These are phyloP conservation scores for Nyctalus aviator DNA, from an alignment of 2,797 vertebrate species.

Conservation along the genomic window DNA sequence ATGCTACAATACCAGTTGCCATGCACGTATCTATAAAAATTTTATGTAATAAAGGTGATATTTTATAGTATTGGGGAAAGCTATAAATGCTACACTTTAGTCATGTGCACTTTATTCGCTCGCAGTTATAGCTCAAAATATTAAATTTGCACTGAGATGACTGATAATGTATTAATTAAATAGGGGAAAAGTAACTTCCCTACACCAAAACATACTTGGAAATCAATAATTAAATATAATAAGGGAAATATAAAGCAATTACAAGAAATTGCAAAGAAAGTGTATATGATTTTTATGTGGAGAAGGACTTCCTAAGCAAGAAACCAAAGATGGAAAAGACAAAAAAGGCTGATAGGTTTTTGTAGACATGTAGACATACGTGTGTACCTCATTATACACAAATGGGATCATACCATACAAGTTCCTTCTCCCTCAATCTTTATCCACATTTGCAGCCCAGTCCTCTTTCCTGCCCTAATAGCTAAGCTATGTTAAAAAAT, in stretches of 20 bases:
- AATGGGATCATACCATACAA: neutral
- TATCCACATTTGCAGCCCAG: neutral
- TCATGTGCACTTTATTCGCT: neutral
- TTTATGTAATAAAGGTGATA: neutral
- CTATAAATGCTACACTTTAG: neutral
- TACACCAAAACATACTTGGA: neutral
- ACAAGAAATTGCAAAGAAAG: neutral
- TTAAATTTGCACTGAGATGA: neutral
- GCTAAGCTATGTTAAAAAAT: neutral
- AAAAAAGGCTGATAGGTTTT: neutral
- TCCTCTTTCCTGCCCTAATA: neutral
- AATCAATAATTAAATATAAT: neutral
- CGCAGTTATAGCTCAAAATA: neutral
- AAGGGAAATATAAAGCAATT: constrained; percentile 10
- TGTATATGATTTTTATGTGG: neutral
- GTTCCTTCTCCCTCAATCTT: neutral
- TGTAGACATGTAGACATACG: neutral
- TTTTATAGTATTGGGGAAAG: neutral
- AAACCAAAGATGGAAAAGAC: neutral
- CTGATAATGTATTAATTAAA: neutral
- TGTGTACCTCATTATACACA: neutral
- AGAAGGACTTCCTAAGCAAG: neutral
- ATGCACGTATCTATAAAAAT: neutral
- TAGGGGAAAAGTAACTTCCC: neutral
- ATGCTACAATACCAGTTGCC: neutral